Percentiles rank a stretch among this genome's conserved stretches.
phyloP scores from a whole-genome alignment of 2,797 vertebrate species.

The Eulemur mongoz region DNA sequence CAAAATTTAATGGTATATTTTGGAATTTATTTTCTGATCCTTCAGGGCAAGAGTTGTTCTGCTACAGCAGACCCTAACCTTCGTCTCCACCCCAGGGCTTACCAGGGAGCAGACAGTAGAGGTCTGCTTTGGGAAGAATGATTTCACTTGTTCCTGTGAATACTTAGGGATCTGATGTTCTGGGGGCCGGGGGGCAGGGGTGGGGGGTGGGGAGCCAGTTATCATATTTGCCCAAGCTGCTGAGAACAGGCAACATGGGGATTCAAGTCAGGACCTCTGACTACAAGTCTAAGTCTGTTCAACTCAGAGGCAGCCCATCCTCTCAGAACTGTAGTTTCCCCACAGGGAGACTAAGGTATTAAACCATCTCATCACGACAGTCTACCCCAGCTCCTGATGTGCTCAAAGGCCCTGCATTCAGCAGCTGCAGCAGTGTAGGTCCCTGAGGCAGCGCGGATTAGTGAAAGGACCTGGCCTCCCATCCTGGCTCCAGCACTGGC shows the following conservation, averaged over 20 bases:
- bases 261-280: not conserved
- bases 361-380: not conserved
- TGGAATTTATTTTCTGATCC: not conserved
- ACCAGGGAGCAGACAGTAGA: not conserved
- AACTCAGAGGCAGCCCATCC: not conserved
- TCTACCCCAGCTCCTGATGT: not conserved
- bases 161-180: not conserved
- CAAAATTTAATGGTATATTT: not conserved
- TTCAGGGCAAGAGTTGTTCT: fast-evolving
- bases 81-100: not conserved
- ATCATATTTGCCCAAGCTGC: not conserved
- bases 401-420: not conserved
- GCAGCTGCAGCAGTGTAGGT: not conserved
- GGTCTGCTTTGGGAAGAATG: not conserved
- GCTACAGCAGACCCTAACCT: not conserved
- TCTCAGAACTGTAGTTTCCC: not conserved
- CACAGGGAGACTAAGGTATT: not conserved
- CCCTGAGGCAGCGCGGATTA: not conserved
- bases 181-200: no score
- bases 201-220: no score
- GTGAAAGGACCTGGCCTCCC: not conserved
- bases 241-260: not conserved
- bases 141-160: not conserved
- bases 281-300: not conserved
- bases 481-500: not conserved